Base-by-base conservation (phyloP, 64 coral and sea anemone genomes). In the Platygyra sinensis region DNA sequence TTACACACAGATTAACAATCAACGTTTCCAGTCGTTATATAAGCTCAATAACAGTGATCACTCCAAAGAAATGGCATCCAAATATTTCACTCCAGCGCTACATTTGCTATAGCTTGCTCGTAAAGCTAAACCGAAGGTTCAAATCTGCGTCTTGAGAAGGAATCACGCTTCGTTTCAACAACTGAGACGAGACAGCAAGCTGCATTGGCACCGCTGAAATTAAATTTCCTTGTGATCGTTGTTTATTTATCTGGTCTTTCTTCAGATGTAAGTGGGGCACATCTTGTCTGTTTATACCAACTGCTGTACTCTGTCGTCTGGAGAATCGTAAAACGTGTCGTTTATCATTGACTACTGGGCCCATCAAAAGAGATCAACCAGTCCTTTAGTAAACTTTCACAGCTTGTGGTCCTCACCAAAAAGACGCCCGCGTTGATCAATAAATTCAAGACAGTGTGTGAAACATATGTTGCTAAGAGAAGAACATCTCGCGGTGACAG, bases 391-490 rank as follows among this genome's bases (percentile, higher is more conserved):
- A 5, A 20, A 83, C 18, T 67, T 85, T 72, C 59, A 67, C 63
- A 46, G 63, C n/a, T 69, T 67, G 63, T 24, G 67, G 18, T 71
- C 81, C 63, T 42, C 63, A 17, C 10, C 36, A 85, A 85, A 42
- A 10, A 25, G 63, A 46, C 80, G 38, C 39, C 54, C 18, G 31
- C n/a, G 31, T 83, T 62, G 10, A 62, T 67, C 49, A 39, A 83
- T 31, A 83, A 67, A 36, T 20, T 46, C 60, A 67, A 64, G 60
- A 25, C 9, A 69, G 29, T 67, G 33, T 17, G 38, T 38, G 12
- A 39, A 12, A 69, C 62, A 28, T 22, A 67, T 71, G 81, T 85
- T 85, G 81, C 81, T 85, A 85, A 46, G 81, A 50, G 57, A 62
- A 81, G 27, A 28, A n/a, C 4, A 17, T 33, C 36, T 16, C 32